Base-by-base conservation (phyloP, 2,797 vertebrate genomes). In the Myotis pilosus region DNA sequence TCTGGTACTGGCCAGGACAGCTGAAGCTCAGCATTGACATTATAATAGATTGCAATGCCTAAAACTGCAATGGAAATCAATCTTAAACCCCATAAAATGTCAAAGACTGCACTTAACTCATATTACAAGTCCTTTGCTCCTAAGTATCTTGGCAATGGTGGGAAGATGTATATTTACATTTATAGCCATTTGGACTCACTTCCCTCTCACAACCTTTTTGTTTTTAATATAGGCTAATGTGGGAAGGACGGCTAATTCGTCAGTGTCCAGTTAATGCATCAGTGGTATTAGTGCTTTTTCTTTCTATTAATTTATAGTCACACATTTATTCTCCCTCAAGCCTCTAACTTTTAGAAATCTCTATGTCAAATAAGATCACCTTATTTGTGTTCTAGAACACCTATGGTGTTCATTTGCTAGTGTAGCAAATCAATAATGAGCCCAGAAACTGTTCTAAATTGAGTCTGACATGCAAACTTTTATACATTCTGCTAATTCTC, bases 1-100 rank as follows among this genome's bases (percentile, higher is more conserved):
- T 98, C 98, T 99, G 99, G 98, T 98, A 98, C 98, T 99, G 98
- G 98, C 98, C 98, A 98, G 98, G 98, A 98, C 98, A 98, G 98
- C 98, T 98, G 97, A 98, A 98, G 98, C 97, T 98, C 98, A 98
- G 98, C 97, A 98, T 98, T 98, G 98, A 98, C 96, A 97, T 98
- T 97, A 96, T 97, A 96, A 96, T 93, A 96, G 98, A 96, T 96
- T 97, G 94, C 93, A 97, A 64, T 95, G 97, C 91, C 96, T 91
- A 60, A 94, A 96, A 92, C 96, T 94, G 95, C 79, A 49, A 41
- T 8, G 33, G 76, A 96, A 93, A 76, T 85, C 89, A 74, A 76
- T n/a, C 84, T 96, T 75, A 87, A 92, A 51, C 41, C 78, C 28
- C 62, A 83, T 72, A 93, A 96, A 76, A 81, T 96, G 92, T 51